Evolutionary conservation across 1,140 invertebrate species (phyloP), one percentile per base, ranked within the genome.

Genomic region (Belonocnema kinseyi): DNA sequence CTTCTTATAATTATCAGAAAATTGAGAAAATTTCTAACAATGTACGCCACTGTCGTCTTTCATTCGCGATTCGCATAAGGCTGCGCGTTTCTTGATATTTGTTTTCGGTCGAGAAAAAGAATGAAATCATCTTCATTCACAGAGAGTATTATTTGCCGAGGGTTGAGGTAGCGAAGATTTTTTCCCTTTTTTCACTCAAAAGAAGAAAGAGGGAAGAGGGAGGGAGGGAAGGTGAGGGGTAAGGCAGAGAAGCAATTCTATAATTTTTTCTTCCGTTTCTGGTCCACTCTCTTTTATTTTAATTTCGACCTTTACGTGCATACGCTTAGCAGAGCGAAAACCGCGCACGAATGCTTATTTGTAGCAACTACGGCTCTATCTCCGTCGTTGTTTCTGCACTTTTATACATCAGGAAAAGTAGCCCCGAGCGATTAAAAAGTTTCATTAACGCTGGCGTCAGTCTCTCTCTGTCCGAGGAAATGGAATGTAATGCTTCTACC

Each of bases 391-490:
- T 73, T 52, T 76, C 73, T 77, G 77, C 73, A 75, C 71, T 75
- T 73, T 77, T 79, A 70, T 79, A 79, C 75, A 76, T 46, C 58
- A 76, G 75, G 77, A 84, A 85, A 86, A 81, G 85, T 81, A 81
- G 85, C 82, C 81, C 71, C 75, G 75, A 80, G 84, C 83, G 85
- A 88, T 86, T 87, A 87, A 87, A 88, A 87, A 87, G 85, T 86
- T 88, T 88, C 85, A 87, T 87, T 87, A 88, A 82, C 83, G 84
- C 80, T 80, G 78, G 83, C 83, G 82, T 85, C 84, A 81, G 85
- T 83, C 85, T 85, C 82, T 77, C 80, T 83, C 80, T 80, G 81
- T 81, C 81, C 78, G 81, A 83, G 84, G 83, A 88, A 87, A 87
- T 88, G 82, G 82, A 88, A 86, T 85, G 84, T 82, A 82, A 83